Evolutionary conservation across 1,140 invertebrate genomes (phyloP).

Genomic region (Cotesia glomerata): DNA sequence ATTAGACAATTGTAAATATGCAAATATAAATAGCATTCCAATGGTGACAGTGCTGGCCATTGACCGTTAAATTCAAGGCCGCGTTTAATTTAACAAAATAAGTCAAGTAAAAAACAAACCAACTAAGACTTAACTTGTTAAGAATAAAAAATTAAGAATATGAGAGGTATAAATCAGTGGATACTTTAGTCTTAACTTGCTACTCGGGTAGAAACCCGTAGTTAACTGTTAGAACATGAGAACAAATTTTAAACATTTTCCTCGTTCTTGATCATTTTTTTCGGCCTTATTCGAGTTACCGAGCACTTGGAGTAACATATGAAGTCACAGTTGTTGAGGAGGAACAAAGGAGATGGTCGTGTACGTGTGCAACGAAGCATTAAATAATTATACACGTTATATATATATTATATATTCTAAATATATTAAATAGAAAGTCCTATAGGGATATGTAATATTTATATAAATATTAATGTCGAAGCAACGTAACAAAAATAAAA

Average conservation of each 20-base stretch:
- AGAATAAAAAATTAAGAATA: neutral
- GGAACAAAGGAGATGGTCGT: constrained; percentile 23
- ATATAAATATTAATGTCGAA: too few species aligned
- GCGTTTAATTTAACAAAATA: neutral
- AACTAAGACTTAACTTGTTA: neutral
- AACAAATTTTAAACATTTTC: neutral
- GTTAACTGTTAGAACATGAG: neutral
- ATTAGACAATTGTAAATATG: constrained; percentile 26
- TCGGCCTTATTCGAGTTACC: neutral
- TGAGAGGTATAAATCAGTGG: neutral
- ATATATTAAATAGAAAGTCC: too few species aligned
- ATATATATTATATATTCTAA: neutral
- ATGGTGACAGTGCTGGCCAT: constrained; percentile 41
- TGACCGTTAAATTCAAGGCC: constrained; percentile 38
- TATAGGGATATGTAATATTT: too few species aligned
- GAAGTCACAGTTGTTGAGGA: neutral
- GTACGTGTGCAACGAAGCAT: constrained; percentile 7
- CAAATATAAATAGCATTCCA: constrained; percentile 40
- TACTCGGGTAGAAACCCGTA: neutral
- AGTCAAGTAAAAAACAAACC: neutral
- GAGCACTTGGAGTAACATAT: neutral
- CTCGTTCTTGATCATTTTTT: neutral
- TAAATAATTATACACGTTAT: neutral
- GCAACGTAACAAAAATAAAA: neutral
- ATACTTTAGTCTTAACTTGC: neutral